Evolutionary conservation across 2,113 vertebrate genomes (phyloP).

Genomic region (Crotalus viridis): DNA sequence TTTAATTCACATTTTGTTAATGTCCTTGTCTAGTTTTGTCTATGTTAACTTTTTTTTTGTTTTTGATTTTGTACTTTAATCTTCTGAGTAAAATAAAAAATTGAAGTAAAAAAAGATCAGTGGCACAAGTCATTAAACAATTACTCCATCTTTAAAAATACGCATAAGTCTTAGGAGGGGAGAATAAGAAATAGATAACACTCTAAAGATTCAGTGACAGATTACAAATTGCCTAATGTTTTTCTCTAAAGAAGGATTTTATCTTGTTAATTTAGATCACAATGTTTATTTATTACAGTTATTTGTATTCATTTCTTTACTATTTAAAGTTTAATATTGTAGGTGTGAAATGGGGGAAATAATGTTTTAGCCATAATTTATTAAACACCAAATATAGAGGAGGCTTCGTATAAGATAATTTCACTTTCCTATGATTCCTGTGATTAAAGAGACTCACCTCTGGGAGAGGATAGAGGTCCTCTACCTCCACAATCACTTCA

Average conservation of each 20-base stretch:
- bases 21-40: not conserved
- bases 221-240: constrained; percentile 80
- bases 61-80: no score
- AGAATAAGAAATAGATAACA: constrained; percentile 49
- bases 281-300: not conserved
- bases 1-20: not conserved
- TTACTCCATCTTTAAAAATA: constrained; percentile 82
- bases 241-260: not conserved
- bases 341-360: not conserved
- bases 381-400: not conserved
- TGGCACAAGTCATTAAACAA: constrained; percentile 82
- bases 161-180: constrained; percentile 70
- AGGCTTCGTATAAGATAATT: not conserved
- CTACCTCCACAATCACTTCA: constrained; percentile 81
- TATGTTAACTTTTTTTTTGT: not conserved
- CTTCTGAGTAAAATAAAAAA: no score
- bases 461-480: constrained; percentile 87
- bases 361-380: not conserved
- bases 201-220: constrained; percentile 69
- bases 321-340: not conserved
- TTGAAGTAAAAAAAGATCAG: constrained; percentile 76
- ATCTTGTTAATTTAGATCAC: not conserved
- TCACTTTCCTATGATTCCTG: not conserved
- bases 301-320: not conserved
- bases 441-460: constrained; percentile 68